phyloP scores from a whole-genome alignment of 2,888 invertebrate genomes.

The Tenthredo mesomela region DNA sequence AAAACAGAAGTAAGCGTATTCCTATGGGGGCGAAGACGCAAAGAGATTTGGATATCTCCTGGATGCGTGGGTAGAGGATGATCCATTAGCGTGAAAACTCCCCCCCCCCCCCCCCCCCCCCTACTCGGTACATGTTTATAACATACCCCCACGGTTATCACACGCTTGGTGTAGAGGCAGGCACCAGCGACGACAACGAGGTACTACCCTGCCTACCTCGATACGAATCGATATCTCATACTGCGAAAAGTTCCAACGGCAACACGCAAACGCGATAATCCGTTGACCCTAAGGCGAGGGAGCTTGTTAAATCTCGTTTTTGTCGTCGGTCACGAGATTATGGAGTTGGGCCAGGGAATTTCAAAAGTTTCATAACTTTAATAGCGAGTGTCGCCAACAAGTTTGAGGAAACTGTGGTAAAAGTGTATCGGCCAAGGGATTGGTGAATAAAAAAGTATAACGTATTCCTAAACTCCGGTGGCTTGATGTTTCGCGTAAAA shows the following conservation, averaged over 20 bases:
- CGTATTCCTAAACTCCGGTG: background rate
- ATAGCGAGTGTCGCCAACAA: slow-evolving; percentile 62
- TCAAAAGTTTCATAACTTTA: slow-evolving; percentile 57
- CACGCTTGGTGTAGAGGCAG: background rate
- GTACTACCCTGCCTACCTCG: background rate
- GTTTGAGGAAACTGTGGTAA: background rate
- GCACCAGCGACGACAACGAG: background rate
- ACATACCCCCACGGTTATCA: background rate
- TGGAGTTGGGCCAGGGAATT: slow-evolving; percentile 51
- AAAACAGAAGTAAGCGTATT: slow-evolving; percentile 25
- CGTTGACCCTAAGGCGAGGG: slow-evolving; percentile 23
- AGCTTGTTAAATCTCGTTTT: slow-evolving; percentile 32
- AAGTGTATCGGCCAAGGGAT: slow-evolving; percentile 5
- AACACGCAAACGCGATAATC: slow-evolving; percentile 23
- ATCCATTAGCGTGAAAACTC: slow-evolving; percentile 4
- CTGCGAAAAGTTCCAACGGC: slow-evolving; percentile 5
- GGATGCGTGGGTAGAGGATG: background rate
- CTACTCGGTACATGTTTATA: background rate
- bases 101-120: too few species aligned
- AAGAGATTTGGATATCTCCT: background rate
- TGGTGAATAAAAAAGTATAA: slow-evolving; percentile 4
- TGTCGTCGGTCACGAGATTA: slow-evolving; percentile 40
- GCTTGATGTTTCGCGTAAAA: background rate
- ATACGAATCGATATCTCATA: slow-evolving; percentile 37
- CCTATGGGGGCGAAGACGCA: background rate